Evolutionary conservation across 2,797 vertebrate species (phyloP).

Genomic region (Odontamblyopus rebecca): DNA sequence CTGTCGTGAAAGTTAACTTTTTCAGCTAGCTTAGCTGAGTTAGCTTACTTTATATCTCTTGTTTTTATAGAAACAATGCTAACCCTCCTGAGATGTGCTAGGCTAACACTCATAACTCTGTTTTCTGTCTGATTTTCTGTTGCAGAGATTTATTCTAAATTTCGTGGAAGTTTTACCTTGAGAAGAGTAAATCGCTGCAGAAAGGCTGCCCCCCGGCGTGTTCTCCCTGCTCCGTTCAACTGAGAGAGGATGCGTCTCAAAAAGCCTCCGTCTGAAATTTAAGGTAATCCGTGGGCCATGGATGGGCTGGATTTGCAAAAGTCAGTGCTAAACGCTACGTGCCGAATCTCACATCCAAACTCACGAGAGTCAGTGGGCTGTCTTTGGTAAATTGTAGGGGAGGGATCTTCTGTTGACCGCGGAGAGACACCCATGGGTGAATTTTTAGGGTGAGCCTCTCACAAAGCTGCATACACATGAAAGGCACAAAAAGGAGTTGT

Average conservation of each 20-base stretch:
- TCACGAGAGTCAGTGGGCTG: constrained; percentile 30
- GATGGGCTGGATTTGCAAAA: constrained; percentile 42
- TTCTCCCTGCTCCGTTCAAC: constrained; percentile 14
- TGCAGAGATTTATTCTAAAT: not conserved
- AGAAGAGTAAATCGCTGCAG: constrained; percentile 33
- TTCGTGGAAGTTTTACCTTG: constrained; percentile 50
- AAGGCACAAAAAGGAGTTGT: too few relatives aligned
- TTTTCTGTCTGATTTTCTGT: not conserved
- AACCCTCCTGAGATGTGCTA: not conserved
- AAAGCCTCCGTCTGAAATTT: constrained; percentile 34
- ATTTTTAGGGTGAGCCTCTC: constrained; percentile 4
- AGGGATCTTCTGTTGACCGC: constrained; percentile 37
- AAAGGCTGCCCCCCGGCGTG: not conserved
- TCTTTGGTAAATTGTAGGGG: constrained; percentile 37
- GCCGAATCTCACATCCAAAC: constrained; percentile 73
- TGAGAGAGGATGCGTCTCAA: not conserved
- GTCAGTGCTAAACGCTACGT: constrained; percentile 69
- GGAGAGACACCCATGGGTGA: constrained; percentile 1
- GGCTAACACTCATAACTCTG: not conserved
- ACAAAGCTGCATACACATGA: not conserved
- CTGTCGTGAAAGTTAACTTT: constrained; percentile 6
- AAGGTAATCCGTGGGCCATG: constrained; percentile 47
- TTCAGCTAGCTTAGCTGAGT: constrained; percentile 1
- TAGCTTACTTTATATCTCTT: constrained; percentile 4
- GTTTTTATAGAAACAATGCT: not conserved